phyloP scores from a whole-genome alignment of 1,140 invertebrate species.

The Chironomus tepperi region DNA sequence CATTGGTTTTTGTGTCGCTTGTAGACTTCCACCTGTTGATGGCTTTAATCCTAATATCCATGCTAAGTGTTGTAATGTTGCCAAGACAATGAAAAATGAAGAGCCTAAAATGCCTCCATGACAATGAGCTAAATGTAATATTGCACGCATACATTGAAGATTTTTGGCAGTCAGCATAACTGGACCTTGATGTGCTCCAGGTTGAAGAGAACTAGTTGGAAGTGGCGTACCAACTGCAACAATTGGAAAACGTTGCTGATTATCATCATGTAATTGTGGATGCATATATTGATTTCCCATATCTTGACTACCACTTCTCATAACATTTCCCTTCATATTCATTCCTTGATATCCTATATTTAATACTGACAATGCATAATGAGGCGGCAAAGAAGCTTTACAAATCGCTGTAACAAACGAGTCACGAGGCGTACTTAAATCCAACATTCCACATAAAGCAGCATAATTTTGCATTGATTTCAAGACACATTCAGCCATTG shows the following conservation, averaged over 20 bases:
- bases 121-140: slow-evolving; percentile 80
- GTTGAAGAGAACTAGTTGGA: slow-evolving; percentile 68
- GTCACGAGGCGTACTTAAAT: slow-evolving; percentile 68
- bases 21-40: slow-evolving; percentile 83
- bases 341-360: slow-evolving; percentile 33
- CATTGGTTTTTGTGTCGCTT: slow-evolving; percentile 48
- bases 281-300: slow-evolving; percentile 45
- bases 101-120: slow-evolving; percentile 87
- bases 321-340: slow-evolving; percentile 40
- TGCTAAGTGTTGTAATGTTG: slow-evolving; percentile 90
- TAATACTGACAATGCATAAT: slow-evolving; percentile 86
- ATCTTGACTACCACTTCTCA: slow-evolving; percentile 42
- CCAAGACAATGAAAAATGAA: slow-evolving; percentile 92
- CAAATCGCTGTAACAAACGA: slow-evolving; percentile 91
- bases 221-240: slow-evolving; percentile 89
- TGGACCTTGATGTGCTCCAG: slow-evolving; percentile 73
- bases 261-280: slow-evolving; percentile 51
- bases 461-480: slow-evolving; percentile 85
- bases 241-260: slow-evolving; percentile 66
- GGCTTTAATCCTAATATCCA: slow-evolving; percentile 97
- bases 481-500: slow-evolving; percentile 77
- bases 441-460: slow-evolving; percentile 65
- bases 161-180: slow-evolving; percentile 98
- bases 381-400: slow-evolving; percentile 87
- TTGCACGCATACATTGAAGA: slow-evolving; percentile 87